Evolutionary conservation across 2,797 vertebrate species (phyloP).

Genomic region (Staurois parvus): DNA sequence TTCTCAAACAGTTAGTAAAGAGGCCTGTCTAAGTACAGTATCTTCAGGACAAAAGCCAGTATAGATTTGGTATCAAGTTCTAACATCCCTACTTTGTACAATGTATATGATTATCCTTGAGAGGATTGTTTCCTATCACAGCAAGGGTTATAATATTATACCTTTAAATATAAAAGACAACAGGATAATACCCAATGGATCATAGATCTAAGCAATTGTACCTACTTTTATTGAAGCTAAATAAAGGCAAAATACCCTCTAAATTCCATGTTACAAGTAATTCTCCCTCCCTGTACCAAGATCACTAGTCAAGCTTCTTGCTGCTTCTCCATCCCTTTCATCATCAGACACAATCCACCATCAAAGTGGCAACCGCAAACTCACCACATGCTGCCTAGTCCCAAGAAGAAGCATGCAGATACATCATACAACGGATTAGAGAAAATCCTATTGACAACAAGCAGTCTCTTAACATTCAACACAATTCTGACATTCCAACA

Average conservation of each 20-base stretch:
- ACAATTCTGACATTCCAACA: not conserved
- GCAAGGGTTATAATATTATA: no score
- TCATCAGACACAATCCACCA: slow-evolving; percentile 44
- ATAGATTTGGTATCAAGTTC: no score
- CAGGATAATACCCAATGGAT: not conserved
- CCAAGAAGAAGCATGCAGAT: slow-evolving; percentile 11
- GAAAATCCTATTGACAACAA: slow-evolving; percentile 27
- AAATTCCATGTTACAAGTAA: slow-evolving; percentile 27
- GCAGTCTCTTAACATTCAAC: slow-evolving; percentile 11
- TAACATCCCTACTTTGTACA: no score
- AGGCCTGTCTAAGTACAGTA: no score
- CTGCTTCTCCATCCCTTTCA: slow-evolving; percentile 7
- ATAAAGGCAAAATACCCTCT: slow-evolving; percentile 32
- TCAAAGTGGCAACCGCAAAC: slow-evolving; percentile 44
- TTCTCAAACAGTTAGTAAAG: no score
- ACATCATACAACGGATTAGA: slow-evolving; percentile 37
- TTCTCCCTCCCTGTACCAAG: slow-evolving; percentile 1
- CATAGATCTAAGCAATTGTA: not conserved
- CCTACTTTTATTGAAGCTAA: slow-evolving; percentile 27
- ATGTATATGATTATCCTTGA: no score
- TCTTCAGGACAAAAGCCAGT: no score
- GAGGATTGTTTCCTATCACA: no score
- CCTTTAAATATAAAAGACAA: not conserved
- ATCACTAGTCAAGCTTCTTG: slow-evolving; percentile 10
- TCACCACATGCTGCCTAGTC: slow-evolving; percentile 35